Evolutionary conservation across 1,140 invertebrate species (phyloP), one percentile per base, ranked within the genome.

Genomic region (Magallana ariakensis): DNA sequence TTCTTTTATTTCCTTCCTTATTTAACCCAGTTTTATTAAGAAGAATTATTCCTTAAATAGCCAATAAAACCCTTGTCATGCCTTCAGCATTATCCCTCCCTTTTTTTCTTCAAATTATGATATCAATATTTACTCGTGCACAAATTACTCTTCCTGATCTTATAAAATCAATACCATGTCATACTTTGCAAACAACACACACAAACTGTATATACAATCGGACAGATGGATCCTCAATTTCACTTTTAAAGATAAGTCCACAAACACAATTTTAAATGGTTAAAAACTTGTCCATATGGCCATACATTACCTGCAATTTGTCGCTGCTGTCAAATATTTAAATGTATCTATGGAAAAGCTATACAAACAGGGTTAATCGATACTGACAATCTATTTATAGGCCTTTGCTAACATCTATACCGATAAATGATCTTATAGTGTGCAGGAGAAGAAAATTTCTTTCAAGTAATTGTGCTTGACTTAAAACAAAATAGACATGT

Each of bases 291-390:
- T 75, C 66, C 66, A 33, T 75, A 75, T 70, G n/a, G 62, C 26
- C 7, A 22, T 22, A 70, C 22, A 33, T 75, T 26, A 75, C 66
- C 66, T 75, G 19, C 22, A 26, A 26, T 26, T 75, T 75, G 33
- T 26, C 22, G 22, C 66, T 26, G 9, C 22, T 70, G 66, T 62
- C 58, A 62, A 16, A 75, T 33, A 13, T 75, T 75, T 75, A 75
- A 75, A 75, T 75, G 66, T 75, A 75, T 75, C 66, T 75, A 75
- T 75, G 66, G 66, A 22, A 26, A 75, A 26, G 22, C 33, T 60
- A 75, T 10, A 26, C 15, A 11, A 1, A n/a, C n/a, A 75, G 22
- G 11, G 22, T 75, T 26, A 66, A 75, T 75, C 66, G 33, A 75
- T 75, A 75, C 66, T 9, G 9, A 46, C 33, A 46, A 75, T 75